phyloP scores from a whole-genome alignment of 1,140 invertebrate genomes.

The Caenorhabditis brenneri region DNA sequence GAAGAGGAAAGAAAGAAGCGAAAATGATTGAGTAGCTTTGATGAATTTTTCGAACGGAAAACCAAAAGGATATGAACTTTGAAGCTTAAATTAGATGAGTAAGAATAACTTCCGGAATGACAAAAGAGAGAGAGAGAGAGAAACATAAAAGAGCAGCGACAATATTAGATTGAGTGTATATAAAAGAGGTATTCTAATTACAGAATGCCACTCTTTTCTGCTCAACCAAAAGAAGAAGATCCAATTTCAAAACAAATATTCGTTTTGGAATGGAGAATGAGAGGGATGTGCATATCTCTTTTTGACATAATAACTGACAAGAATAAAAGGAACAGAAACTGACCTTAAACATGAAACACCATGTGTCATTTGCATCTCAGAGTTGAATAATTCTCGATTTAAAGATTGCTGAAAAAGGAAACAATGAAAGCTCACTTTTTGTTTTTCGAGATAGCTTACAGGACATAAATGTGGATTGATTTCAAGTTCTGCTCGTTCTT shows the following conservation, averaged over 20 bases:
- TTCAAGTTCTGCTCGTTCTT: slow-evolving; percentile 67
- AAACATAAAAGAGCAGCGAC: too few relatives aligned
- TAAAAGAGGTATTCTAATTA: slow-evolving; percentile 8
- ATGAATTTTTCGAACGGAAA: not conserved
- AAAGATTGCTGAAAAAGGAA: slow-evolving; percentile 15
- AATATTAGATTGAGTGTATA: too few relatives aligned
- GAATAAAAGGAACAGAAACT: slow-evolving; percentile 24
- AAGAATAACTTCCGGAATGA: not conserved
- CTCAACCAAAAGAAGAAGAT: not conserved
- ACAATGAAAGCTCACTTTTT: not conserved
- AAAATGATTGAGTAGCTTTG: slow-evolving; percentile 34
- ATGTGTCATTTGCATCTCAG: slow-evolving; percentile 47
- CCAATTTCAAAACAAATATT: slow-evolving; percentile 15
- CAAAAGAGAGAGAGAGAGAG: not conserved
- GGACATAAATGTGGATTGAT: slow-evolving; percentile 41
- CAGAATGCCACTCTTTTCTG: not conserved
- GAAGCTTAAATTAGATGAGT: not conserved
- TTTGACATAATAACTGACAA: not conserved
- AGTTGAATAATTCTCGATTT: slow-evolving; percentile 58
- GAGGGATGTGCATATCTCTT: too few relatives aligned
- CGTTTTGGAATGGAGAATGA: not conserved
- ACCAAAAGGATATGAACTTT: not conserved
- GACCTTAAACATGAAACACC: slow-evolving; percentile 57
- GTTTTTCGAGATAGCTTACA: not conserved
- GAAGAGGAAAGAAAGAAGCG: not conserved